Evolutionary conservation across 2,797 vertebrate genomes (phyloP), one percentile per base, ranked within the genome.

Genomic region (Austrolebias charrua): DNA sequence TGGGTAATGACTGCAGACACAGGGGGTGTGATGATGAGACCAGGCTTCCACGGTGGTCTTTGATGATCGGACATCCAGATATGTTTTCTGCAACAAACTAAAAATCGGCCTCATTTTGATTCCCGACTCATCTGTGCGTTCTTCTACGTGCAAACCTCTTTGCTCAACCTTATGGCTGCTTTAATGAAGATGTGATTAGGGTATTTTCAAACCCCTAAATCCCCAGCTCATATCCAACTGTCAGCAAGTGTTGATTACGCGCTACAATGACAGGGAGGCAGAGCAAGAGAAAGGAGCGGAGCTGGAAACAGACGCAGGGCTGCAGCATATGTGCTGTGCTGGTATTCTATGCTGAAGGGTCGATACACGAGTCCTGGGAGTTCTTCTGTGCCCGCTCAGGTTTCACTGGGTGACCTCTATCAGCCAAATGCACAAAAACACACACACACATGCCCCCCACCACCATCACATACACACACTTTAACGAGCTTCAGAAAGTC

Each of bases 391-490:
- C 54, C 4, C 46, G 76, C 81, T 92, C 89, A 72, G 85, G 90
- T 92, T 93, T 90, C 92, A 80, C 86, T 82, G 82, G 82, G 82
- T 92, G 93, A 93, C 92, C 92, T 93, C 90, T 90, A 79, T 49
- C 71, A 80, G 78, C 72, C 38, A 63, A 45, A 69, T 71, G 63
- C 72, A 55, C 73, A 56, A 72, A 68, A 55, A 69, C 57, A 60
- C 60, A 56, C 40, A 0, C 60, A 71, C 66, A 24, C 24, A 24
- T 3, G 24, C 24, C 24, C 1, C 24, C 24, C n/a, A n/a, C 24
- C 24, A 24, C 24, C 24, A 24, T 24, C 24, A 66, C 73, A 69
- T 56, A 75, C 69, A 70, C 79, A 68, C 53, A 42, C 73, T 11
- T 52, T 6, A 0, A 19, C 9, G 45, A 28, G 38, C 20, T 54